Evolutionary conservation across 2,888 invertebrate species (phyloP), one percentile per base, ranked within the genome.

Genomic region (Chrysomela aeneicollis): DNA sequence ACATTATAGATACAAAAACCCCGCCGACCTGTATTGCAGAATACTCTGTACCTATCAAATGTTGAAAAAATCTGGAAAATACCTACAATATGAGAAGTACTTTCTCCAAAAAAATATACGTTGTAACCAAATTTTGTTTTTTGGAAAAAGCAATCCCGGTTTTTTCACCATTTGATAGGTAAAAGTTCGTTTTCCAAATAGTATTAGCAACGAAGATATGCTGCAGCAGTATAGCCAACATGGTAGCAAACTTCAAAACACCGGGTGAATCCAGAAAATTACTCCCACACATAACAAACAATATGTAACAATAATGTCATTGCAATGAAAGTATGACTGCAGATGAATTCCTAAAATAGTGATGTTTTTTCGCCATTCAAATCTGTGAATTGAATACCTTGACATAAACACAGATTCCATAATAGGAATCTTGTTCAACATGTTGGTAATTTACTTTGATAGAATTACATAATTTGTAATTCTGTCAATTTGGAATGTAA

Each of bases 191-290:
- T 71, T 69, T 49, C 49, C 55, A 22, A 63, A 53, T 65, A 61
- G 54, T 74, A 76, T 78, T 80, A 80, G 80, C 81, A 81, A 81
- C 81, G 81, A 78, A 79, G 79, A 81, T 79, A 82, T 82, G 82
- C 82, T 82, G 81, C 80, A 82, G 81, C 81, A 76, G 78, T 79
- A 79, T 82, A 81, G 81, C 81, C 81, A 82, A 82, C 80, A 82
- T 81, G 81, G 81, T 81, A 82, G 81, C 81, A 42, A 82, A 26
- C 26, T 26, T 26, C 6, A 26, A n/a, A 81, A 82, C 81, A 82
- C 78, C 78, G 79, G 82, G 82, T 81, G 81, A 81, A 81, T 81
- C 80, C 80, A 78, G 76, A 77, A 76, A 76, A 76, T 79, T 81
- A 82, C 82, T 80, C 81, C 81, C 82, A 82, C 79, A 81, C 80